Evolutionary conservation across 2,888 invertebrate species (phyloP), one percentile per base, ranked within the genome.

Genomic region (Ceratothoa steindachneri): DNA sequence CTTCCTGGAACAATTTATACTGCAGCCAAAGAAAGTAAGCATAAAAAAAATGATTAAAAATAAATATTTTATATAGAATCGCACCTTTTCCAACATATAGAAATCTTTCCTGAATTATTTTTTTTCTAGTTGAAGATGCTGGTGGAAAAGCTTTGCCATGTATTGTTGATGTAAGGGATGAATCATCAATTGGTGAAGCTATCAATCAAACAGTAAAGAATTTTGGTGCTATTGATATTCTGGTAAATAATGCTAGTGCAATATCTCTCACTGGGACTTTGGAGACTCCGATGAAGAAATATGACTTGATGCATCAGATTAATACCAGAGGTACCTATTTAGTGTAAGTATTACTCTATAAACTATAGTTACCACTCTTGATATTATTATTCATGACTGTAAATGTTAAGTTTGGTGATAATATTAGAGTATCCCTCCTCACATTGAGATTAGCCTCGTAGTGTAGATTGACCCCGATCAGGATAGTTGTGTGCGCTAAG

Each of bases 241-340:
- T 95, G 24, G 87, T 98, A 22, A 98, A 98, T 86, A 98, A 98
- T 87, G 98, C 98, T 0, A 95, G 95, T 79, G 97, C 97, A 12
- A 98, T 98, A 82, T 90, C 90, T 0, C 85, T 94, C 70, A 91
- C 95, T 0, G 89, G 89, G 67, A 97, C 97, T 0, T 86, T 88
- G 1, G 86, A 89, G 5, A 96, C 96, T 0, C 91, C 93, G 52
- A 97, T 98, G 96, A 98, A 98, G 86, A 88, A 90, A 84, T 98
- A 93, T 83, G 98, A 98, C 85, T 88, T 98, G 55, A 98, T 98
- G 97, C 93, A 97, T 83, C 89, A 88, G 75, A 90, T 98, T 81
- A 98, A 98, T 85, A 91, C 95, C 0, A 88, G 98, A 81, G 98
- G 97, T 81, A 98, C 97, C 0, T 98, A 93, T 85, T 87, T 98